phyloP scores from a whole-genome alignment of 2,113 vertebrate genomes.

The Dromiciops gliroides region DNA sequence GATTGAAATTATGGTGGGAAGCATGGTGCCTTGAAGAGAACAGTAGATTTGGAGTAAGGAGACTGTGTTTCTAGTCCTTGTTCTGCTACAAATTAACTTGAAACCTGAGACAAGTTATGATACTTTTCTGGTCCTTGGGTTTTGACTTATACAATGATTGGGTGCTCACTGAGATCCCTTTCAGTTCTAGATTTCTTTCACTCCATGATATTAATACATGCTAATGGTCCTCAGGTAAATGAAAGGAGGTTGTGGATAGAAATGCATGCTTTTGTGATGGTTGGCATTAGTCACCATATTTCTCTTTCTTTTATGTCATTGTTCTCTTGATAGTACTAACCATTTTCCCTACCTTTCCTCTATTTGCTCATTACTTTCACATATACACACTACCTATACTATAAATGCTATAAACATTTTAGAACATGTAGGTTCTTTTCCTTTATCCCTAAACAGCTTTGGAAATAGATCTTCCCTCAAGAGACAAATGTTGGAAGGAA shows the following conservation, averaged over 20 bases:
- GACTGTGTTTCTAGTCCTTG: not conserved
- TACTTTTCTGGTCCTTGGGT: not conserved
- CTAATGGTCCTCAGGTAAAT: not conserved
- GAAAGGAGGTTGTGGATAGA: not conserved
- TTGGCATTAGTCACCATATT: not conserved
- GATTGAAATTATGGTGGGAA: not conserved
- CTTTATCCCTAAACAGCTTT: too few relatives aligned
- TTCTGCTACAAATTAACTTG: not conserved
- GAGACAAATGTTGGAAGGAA: too few relatives aligned
- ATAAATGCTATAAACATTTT: too few relatives aligned
- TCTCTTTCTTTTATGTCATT: not conserved
- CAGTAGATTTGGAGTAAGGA: not conserved
- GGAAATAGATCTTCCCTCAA: too few relatives aligned
- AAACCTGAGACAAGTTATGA: not conserved
- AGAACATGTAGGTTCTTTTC: too few relatives aligned
- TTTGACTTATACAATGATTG: not conserved
- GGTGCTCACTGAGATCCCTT: not conserved
- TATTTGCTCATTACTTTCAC: not conserved
- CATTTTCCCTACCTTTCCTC: not conserved
- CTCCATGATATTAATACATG: not conserved
- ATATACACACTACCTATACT: too few relatives aligned
- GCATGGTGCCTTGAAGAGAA: not conserved
- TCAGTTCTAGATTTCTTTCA: not conserved
- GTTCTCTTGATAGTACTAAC: not conserved
- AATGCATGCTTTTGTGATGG: not conserved